Percentiles rank a stretch among this genome's conserved stretches.
Evolutionary conservation across 2,113 vertebrate genomes (phyloP).

Genomic region (Agelaius tricolor): DNA sequence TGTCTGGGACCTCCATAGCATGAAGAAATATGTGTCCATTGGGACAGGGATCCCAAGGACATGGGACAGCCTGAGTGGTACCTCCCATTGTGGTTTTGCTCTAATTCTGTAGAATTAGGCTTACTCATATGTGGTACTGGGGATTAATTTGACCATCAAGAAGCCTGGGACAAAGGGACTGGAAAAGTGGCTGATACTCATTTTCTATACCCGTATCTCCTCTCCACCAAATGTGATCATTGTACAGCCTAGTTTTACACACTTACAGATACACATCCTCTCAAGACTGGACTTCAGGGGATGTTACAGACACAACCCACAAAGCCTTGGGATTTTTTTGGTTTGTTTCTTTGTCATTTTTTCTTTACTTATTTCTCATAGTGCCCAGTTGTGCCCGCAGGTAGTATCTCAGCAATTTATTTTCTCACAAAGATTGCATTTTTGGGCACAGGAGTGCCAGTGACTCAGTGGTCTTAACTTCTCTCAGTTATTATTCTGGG

Average conservation of each 20-base stretch:
- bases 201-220: not conserved
- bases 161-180: not conserved
- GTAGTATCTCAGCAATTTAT: not conserved
- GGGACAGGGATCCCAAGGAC: not conserved
- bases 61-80: accelerated
- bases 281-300: not conserved
- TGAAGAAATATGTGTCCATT: not conserved
- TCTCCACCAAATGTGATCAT: not conserved
- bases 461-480: not conserved
- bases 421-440: not conserved
- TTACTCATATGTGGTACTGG: not conserved
- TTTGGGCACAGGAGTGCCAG: not conserved
- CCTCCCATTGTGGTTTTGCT: not conserved
- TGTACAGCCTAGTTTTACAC: not conserved
- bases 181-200: not conserved
- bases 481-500: not conserved
- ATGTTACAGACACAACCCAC: not conserved
- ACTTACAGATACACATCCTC: not conserved
- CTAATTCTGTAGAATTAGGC: not conserved
- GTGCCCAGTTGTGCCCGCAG: not conserved
- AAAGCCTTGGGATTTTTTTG: not conserved
- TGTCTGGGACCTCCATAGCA: accelerated
- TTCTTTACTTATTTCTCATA: not conserved
- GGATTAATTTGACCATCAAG: not conserved
- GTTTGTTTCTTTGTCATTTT: accelerated